Base-by-base conservation (phyloP, 2,113 vertebrate genomes). In the Ammospiza caudacuta region DNA sequence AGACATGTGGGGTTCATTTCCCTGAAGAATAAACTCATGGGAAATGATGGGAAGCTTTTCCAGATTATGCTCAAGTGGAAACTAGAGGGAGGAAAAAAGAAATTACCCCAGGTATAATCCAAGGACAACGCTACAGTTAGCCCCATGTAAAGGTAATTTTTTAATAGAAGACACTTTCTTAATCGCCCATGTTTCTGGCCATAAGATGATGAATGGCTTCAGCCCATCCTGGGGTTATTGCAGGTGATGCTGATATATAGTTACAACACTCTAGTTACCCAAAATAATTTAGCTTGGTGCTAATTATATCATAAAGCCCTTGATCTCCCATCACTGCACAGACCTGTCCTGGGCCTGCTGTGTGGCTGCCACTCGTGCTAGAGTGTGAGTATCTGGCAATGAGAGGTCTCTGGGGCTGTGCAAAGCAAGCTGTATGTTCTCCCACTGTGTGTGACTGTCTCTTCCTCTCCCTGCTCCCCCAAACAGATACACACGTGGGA, bases 401-500 rank as follows among this genome's bases (percentile, higher is more conserved):
- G 61, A 59, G 21, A 29, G 20, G 9, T 54, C 21, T 58, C 58
- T 58, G 61, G 37, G n/a, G 9, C 12, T 15, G 2, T 12, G 44
- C 72, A 78, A 35, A 88, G 35, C 23, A 75, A 76, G 12, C 21
- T 43, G 10, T 28, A 12, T 20, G 25, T 58, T 94, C 28, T 84
- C 17, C 49, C 20, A 12, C 17, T 72, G 5, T 37, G 4, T 74
- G 19, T 72, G 64, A 78, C 61, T 67, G 28, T 37, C 20, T 76
- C 33, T 83, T 66, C 44, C 28, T 76, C 80, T 35, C 47, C 15
- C 13, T 83, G 44, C 27, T 88, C 9, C 39, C 52, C 33, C 20
- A 69, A 43, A 76, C 78, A 98, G 98, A 52, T 90, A 97, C 12
- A 23, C 39, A 13, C 94, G 62, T 25, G 97, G 97, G 28, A 98